phyloP scores from a whole-genome alignment of 2,113 vertebrate species.

The Callorhinus ursinus region DNA sequence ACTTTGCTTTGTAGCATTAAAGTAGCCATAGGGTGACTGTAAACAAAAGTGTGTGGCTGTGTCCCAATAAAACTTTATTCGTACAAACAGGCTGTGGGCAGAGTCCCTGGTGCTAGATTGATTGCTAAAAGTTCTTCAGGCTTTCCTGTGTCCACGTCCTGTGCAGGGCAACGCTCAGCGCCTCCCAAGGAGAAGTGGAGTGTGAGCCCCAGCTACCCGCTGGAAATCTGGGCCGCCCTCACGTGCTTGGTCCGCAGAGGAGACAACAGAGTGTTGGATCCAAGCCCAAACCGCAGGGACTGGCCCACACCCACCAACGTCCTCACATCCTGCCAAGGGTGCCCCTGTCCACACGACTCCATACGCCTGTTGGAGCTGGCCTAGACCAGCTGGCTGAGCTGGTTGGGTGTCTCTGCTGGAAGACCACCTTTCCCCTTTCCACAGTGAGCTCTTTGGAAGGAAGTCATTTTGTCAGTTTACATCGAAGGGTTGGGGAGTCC shows the following conservation, averaged over 20 bases:
- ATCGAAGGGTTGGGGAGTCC: no score
- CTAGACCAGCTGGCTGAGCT: not conserved
- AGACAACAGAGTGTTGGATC: not conserved
- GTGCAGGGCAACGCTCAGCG: not conserved
- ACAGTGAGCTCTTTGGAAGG: not conserved
- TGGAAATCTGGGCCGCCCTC: not conserved
- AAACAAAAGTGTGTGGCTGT: not conserved
- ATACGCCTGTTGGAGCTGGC: no score
- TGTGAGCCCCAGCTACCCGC: rapidly evolving
- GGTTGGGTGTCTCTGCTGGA: not conserved
- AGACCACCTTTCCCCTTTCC: not conserved
- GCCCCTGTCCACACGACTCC: not conserved
- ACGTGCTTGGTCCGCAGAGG: not conserved
- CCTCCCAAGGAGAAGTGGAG: not conserved
- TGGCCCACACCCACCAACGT: not conserved
- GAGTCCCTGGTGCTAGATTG: not conserved
- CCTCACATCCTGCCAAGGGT: not conserved
- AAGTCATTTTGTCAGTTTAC: not conserved
- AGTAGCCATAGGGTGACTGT: not conserved
- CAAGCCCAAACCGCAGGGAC: not conserved
- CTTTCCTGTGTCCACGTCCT: rapidly evolving
- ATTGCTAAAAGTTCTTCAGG: not conserved
- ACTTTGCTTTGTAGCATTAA: not conserved
- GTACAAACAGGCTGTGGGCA: not conserved
- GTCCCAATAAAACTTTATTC: not conserved